Evolutionary conservation across 2,797 vertebrate species (phyloP).

Genomic region (Jordanella pulchra): DNA sequence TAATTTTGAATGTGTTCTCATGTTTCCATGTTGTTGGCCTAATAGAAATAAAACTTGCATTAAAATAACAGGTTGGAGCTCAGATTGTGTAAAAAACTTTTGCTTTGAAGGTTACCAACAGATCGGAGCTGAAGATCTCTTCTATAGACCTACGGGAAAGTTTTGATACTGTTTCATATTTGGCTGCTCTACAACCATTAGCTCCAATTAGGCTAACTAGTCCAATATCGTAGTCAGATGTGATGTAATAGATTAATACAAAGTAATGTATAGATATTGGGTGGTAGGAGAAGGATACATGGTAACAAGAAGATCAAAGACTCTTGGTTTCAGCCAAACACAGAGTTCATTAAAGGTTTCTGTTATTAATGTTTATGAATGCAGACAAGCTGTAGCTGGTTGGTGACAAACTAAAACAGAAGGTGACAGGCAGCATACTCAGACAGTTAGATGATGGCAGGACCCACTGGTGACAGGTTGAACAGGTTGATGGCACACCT

Average conservation of each 20-base stretch:
- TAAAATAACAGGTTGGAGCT: neutral
- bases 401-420: too few relatives aligned
- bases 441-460: too few relatives aligned
- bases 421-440: too few relatives aligned
- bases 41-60: neutral
- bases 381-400: too few relatives aligned
- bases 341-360: too few relatives aligned
- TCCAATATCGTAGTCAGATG: neutral
- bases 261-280: neutral
- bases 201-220: neutral
- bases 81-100: neutral
- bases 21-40: neutral
- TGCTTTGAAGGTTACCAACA: neutral
- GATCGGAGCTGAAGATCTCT: neutral
- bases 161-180: neutral
- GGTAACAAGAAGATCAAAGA: too few relatives aligned
- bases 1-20: neutral
- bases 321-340: too few relatives aligned
- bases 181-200: neutral
- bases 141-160: too few relatives aligned
- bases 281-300: too few relatives aligned
- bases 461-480: too few relatives aligned
- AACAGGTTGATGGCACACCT: too few relatives aligned
- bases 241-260: neutral
- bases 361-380: too few relatives aligned